Evolutionary conservation across 2,113 vertebrate species (phyloP).

Genomic region (Pseudopodoces humilis): DNA sequence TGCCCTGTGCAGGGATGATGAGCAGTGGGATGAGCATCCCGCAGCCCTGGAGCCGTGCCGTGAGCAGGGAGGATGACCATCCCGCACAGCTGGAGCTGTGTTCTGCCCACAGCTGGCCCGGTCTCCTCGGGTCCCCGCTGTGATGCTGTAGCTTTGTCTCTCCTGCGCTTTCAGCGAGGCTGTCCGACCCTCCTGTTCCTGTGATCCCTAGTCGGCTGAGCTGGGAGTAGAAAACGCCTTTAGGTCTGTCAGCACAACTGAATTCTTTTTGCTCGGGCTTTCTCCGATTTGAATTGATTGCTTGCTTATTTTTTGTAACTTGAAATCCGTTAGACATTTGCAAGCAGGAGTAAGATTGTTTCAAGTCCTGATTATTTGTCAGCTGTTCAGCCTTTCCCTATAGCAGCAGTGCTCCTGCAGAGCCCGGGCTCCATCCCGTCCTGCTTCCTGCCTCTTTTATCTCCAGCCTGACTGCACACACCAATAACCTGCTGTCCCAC

Average conservation of each 20-base stretch:
- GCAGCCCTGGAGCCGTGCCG: background rate
- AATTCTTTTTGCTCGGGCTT: background rate
- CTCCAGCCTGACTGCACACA: background rate
- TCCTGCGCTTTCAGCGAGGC: background rate
- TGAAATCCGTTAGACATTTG: background rate
- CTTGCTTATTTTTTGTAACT: accelerated
- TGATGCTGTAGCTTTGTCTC: background rate
- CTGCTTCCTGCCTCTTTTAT: background rate
- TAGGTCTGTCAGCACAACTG: background rate
- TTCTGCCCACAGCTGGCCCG: background rate
- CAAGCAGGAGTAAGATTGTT: background rate
- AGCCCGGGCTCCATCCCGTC: background rate
- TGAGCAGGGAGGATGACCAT: background rate
- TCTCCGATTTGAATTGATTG: background rate
- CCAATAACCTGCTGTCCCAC: background rate
- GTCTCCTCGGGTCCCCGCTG: background rate
- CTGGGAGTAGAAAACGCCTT: background rate
- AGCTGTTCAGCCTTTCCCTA: background rate
- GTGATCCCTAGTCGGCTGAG: accelerated
- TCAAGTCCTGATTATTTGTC: accelerated
- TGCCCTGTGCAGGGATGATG: background rate
- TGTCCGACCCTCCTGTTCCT: background rate
- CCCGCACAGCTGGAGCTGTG: background rate
- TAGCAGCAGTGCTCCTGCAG: background rate
- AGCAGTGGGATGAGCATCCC: no score